Base-by-base conservation (phyloP, 2,888 invertebrate genomes). In the Margaritifera margaritifera region DNA sequence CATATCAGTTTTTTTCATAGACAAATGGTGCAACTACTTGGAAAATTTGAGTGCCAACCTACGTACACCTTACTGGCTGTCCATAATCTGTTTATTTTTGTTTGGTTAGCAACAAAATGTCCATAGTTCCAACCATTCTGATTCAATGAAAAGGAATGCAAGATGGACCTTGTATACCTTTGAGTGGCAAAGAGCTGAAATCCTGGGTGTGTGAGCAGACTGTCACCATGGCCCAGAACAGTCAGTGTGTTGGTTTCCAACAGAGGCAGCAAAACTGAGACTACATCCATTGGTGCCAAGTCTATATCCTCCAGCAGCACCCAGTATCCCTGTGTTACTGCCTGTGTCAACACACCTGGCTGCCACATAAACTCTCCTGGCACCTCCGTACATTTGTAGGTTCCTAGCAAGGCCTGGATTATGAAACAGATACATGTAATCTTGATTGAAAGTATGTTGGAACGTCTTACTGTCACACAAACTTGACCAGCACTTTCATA, bases 351-450 rank as follows among this genome's bases (percentile, higher is more conserved):
- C 63, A 96, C 94, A n/a, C 98, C 98, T 2, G 98, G 94, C 80
- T 95, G 93, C 99, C 99, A 99, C 25, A 96, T 91, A 91, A 99
- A 99, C 90, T 99, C 97, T 20, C 99, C 99, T 0, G 98, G 98
- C 62, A 98, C 93, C 88, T 98, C 98, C 0, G 99, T 98, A 87
- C 98, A 99, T 79, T 95, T 93, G 89, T 97, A 97, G 0, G 95
- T 94, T 0, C 99, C 99, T 15, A 99, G 91, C 65, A 99, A 90
- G 92, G 96, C 88, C 91, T 92, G 81, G 8, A 80, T 71, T 61
- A 42, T 54, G 11, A 57, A 67, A 20, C 24, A 5, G n/a, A 60
- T 55, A 55, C 60, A 51, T 55, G n/a, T 55, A 22, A 55, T 22
- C 19, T 55, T n/a, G 55, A 55, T 4, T 18, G n/a, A 24, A 55